Base-by-base conservation (phyloP, 2,113 vertebrate species). In the Mixornis gularis region DNA sequence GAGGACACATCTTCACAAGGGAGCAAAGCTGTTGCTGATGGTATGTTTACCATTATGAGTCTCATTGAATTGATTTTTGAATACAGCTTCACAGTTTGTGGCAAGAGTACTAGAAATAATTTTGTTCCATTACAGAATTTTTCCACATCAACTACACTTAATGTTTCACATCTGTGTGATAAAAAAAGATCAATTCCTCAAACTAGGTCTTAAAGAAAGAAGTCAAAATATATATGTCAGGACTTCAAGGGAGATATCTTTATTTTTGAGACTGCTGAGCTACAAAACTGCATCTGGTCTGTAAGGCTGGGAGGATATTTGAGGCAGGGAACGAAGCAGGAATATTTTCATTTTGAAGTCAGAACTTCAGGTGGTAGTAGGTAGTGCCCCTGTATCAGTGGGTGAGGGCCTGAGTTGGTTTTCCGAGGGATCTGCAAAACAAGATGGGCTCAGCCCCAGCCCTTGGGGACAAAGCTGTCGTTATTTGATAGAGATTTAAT, bases 401-500 rank as follows among this genome's bases (percentile, higher is more conserved):
- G 58, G n/a, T 5, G 27, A 66, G 60, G 24, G 58, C 40, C 17
- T 43, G 73, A 64, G 14, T 41, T 81, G 63, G 20, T 27, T 79
- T 91, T 74, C 58, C 0, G 0, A 2, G 3, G 62, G 29, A 52
- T 91, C 40, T 89, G 69, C 26, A 46, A 40, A 55, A 63, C 2
- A 25, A 85, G 34, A 81, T 18, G 26, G 62, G 22, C 62, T 79
- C 78, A 73, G 79, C 46, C 38, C 34, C 60, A 76, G 70, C 59
- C 34, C 6, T 1, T 79, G 76, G 60, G 64, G 60, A 95, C 88
- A 94, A 93, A 94, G 72, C 77, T 87, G 40, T 64, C 48, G 52
- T 93, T 95, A 86, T 95, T 25, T 88, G 71, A 66, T 91, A 88
- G 64, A 73, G 48, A 66, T 68, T 95, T 83, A 96, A 70, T 88